Evolutionary conservation across 2,888 invertebrate species (phyloP).

Genomic region (Hirudinaria manillensis): DNA sequence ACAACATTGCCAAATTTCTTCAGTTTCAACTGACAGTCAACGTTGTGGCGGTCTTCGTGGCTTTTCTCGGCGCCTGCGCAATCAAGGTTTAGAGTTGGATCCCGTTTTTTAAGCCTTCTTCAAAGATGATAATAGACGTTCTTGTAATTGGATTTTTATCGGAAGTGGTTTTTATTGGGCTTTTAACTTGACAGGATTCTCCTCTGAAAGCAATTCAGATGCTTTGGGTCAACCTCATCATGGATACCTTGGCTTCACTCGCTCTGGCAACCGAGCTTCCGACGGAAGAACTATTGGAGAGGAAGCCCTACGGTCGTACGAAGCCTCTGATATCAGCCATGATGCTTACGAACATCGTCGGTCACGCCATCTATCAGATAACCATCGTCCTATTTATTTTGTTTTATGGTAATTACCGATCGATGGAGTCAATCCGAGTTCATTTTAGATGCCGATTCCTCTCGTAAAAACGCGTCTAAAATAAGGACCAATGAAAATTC

Average conservation of each 20-base stretch:
- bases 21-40: constrained; percentile 99
- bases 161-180: background rate
- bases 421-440: no score
- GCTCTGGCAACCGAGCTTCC: constrained; percentile 95
- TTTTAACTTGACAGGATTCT: constrained; percentile 67
- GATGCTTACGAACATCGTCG: constrained; percentile 99
- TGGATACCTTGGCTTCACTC: constrained; percentile 95
- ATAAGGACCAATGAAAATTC: no score
- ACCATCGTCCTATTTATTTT: constrained; percentile 79
- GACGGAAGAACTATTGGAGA: constrained; percentile 79
- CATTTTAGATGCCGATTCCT: no score
- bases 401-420: constrained; percentile 8
- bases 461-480: no score
- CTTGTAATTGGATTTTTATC: background rate
- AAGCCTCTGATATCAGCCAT: constrained; percentile 93
- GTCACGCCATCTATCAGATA: constrained; percentile 92
- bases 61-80: constrained; percentile 95
- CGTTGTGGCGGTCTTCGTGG: constrained; percentile 95
- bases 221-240: constrained; percentile 98
- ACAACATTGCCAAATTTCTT: constrained; percentile 97
- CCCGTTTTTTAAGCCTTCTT: background rate
- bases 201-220: constrained; percentile 98
- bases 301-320: constrained; percentile 95
- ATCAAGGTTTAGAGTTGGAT: constrained; percentile 58
- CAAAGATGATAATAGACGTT: background rate